Conservation (phyloP, 2,113 vertebrate species). For the Galeopterus variegatus region DNA sequence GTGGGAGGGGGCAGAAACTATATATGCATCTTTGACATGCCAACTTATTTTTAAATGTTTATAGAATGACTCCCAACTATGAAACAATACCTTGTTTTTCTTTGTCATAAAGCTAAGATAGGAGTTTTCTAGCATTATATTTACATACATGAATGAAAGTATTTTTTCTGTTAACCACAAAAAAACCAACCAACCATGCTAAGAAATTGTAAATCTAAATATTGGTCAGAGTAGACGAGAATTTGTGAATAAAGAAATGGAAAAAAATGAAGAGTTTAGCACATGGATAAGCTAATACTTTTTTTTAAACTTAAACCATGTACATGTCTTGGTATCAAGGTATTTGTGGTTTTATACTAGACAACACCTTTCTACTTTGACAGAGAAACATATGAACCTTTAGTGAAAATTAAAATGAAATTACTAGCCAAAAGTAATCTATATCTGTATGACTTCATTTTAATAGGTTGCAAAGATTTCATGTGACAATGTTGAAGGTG, state of each 20-base stretch:
- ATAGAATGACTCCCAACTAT: background rate
- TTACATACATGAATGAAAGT: background rate
- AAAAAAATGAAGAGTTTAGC: background rate
- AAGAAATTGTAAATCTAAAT: constrained; percentile 26
- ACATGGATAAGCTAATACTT: background rate
- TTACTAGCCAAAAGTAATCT: background rate
- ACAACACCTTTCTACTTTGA: background rate
- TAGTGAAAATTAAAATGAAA: constrained; percentile 42
- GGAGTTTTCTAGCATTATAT: constrained; percentile 1
- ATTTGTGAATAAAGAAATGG: constrained; percentile 26
- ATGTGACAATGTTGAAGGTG: background rate
- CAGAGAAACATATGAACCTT: background rate
- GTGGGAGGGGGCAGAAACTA: background rate
- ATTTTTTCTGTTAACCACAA: constrained; percentile 18
- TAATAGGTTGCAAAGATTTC: background rate
- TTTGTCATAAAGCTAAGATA: background rate
- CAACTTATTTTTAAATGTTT: constrained; percentile 6
- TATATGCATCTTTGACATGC: background rate
- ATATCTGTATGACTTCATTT: constrained; percentile 26
- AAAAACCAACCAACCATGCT: background rate
- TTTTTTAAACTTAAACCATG: background rate
- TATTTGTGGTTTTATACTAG: background rate
- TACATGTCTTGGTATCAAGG: background rate
- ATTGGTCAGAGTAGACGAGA: background rate
- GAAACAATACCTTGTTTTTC: background rate